Base-by-base conservation (phyloP, 2,797 vertebrate genomes). In the Macrochelys suwanniensis region DNA sequence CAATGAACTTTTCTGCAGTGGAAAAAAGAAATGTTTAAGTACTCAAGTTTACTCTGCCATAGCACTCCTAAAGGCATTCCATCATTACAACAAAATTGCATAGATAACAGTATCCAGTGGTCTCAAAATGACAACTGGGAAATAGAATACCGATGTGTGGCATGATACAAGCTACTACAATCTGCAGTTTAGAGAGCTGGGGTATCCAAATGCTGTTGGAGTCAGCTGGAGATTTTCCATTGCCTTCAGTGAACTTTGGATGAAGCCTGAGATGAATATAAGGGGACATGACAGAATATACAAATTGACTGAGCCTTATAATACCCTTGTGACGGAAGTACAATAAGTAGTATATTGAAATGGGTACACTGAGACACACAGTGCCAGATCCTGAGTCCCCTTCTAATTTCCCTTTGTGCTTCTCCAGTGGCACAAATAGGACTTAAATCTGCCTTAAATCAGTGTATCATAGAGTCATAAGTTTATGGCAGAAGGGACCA, bases 1-100 rank as follows among this genome's bases (percentile, higher is more conserved):
- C 84, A 97, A 96, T 97, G 90, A 95, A 89, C 9, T 94, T 95
- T 92, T 65, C 90, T 95, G 90, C 90, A 92, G 61, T 87, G 82
- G 56, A 96, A 95, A 71, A 85, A 92, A 42, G 83, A 95, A 96
- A 92, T 85, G 82, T 92, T 97, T 77, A 95, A 95, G 93, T 54
- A 56, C 82, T 94, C 47, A 0, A 81, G 93, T 88, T 51, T 87
- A 47, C 83, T n/a, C 2, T 65, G 61, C 89, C 77, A 85, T 71
- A 31, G 4, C 93, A 25, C 71, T 96, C 95, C 90, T 97, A 65
- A 71, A 92, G 89, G 91, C 61, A 94, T 91, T 91, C 23, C 49
- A 85, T 93, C 92, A 94, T 88, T 91, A 53, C 87, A 95, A 79
- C 56, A 77, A 84, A 92, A 95, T 16, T 88, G 10, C 92, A 21